Conservation (phyloP, 2,113 vertebrate genomes). For the Sterna hirundo region DNA sequence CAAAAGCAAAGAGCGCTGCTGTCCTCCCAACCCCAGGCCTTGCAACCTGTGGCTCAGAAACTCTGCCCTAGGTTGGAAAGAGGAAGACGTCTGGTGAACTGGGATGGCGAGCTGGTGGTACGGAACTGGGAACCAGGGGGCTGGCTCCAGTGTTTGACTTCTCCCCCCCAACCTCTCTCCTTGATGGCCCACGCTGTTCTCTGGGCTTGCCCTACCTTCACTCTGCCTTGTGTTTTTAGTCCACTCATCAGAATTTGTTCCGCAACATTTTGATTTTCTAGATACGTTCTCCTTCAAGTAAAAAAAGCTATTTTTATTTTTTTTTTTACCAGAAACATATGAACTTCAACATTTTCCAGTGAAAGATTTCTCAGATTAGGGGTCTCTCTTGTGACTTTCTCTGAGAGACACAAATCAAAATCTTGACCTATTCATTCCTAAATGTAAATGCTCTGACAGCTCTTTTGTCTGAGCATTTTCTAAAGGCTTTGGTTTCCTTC, state of each 20-base stretch:
- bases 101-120: not conserved
- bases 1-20: not conserved
- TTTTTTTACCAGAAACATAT: not conserved
- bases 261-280: not conserved
- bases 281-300: not conserved
- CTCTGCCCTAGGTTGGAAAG: not conserved
- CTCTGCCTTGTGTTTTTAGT: not conserved
- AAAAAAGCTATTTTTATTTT: not conserved
- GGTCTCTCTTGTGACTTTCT: not conserved
- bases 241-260: not conserved
- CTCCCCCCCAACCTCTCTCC: not conserved
- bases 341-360: not conserved
- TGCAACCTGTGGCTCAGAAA: not conserved
- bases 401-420: not conserved
- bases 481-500: not conserved
- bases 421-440: not conserved
- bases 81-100: not conserved
- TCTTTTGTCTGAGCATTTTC: not conserved
- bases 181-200: not conserved
- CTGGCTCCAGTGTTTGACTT: not conserved
- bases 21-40: not conserved
- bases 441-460: not conserved
- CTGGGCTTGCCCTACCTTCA: not conserved
- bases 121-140: rapidly evolving
- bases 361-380: not conserved